These are phyloP conservation scores for Machaerirhynchus nigripectus DNA, from an alignment of 2,113 vertebrate species.

Conservation along the genomic window DNA sequence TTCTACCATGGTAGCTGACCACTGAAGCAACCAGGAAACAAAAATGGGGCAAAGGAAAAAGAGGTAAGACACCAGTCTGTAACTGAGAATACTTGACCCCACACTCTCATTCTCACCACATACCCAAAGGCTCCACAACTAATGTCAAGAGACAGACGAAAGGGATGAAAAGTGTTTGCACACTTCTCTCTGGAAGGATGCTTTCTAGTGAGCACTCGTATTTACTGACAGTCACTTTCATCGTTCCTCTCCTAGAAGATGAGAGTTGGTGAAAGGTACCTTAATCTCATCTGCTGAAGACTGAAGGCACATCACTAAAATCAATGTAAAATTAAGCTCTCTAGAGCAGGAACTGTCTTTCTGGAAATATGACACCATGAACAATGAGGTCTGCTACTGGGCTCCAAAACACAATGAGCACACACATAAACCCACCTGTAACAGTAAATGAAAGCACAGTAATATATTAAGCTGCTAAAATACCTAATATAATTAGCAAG, in stretches of 20 bases:
- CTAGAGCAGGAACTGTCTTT: not conserved
- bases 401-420: not conserved
- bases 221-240: not conserved
- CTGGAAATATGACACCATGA: not conserved
- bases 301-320: not conserved
- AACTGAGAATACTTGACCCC: not conserved
- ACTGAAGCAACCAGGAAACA: not conserved
- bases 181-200: not conserved
- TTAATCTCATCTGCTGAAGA: not conserved
- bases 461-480: not conserved
- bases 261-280: not conserved
- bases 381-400: not conserved
- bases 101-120: not conserved
- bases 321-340: not conserved
- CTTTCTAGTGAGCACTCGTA: not conserved
- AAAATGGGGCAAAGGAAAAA: not conserved
- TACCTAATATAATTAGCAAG: not conserved
- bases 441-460: not conserved
- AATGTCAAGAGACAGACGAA: not conserved
- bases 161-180: not conserved
- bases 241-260: not conserved
- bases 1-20: not conserved
- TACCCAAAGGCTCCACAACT: not conserved
- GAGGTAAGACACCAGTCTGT: not conserved
- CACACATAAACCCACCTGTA: not conserved